Evolutionary conservation across 1,140 invertebrate genomes (phyloP), one percentile per base, ranked within the genome.

Genomic region (Anastatus disparis): DNA sequence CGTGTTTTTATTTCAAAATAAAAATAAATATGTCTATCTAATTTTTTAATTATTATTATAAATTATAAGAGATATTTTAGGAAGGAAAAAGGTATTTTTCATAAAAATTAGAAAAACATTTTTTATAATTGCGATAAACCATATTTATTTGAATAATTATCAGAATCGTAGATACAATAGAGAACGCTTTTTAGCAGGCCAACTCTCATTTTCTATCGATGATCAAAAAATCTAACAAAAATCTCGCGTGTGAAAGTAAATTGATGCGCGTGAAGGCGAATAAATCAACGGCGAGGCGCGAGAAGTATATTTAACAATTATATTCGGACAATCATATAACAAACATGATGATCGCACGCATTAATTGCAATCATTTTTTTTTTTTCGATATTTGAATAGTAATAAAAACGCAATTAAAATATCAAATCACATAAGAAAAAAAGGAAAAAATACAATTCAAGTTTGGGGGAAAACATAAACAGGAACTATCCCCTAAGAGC

Each of bases 111-210:
- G 17, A 62, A 46, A 40, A n/a, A n/a, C n/a, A n/a, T n/a, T n/a
- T n/a, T 55, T 46, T 53, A 35, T 70, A 6, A 64, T 71, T 59
- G 55, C 26, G 31, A 65, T 67, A 72, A 72, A 66, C 44, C 62
- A 71, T 64, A 76, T 82, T 82, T 82, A 82, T 82, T 83, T 77
- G 77, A 80, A 77, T 81, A 81, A 75, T 78, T 72, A 79, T 79
- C 62, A 76, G 79, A 78, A 79, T 81, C 73, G 71, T 79, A 76
- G 77, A 78, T 83, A 83, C 77, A 83, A 80, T 81, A 78, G 73
- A 79, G 79, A 81, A 82, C 71, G 75, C 62, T 77, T 80, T n/a
- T 78, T 74, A 82, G 74, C 75, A 78, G 76, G 73, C 74, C 74
- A 81, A 76, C 68, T 79, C 76, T 72, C n/a, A n/a, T 50, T 38